Evolutionary conservation across 2,888 invertebrate genomes (phyloP), one percentile per base, ranked within the genome.

Genomic region (Lottia gigantea): DNA sequence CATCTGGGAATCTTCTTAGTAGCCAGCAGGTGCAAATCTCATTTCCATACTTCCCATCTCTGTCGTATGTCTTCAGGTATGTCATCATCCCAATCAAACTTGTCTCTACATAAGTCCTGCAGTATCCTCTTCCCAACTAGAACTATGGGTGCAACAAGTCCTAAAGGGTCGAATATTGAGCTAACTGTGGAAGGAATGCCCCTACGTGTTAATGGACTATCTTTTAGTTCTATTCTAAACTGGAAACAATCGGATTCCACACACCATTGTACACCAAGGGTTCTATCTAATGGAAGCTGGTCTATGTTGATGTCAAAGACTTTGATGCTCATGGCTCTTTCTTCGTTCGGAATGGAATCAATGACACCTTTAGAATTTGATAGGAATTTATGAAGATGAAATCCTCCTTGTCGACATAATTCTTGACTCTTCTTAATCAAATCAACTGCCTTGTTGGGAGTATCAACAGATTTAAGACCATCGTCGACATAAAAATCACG

Each of bases 401-500:
- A 62, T 40, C 46, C 62, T 7, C 31, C 23, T 62, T 67, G 40
- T 19, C 19, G 15, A 40, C 61, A 45, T 46, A 62, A 40, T 31
- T 25, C 25, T 45, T 67, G 67, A 23, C 23, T 14, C 19, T 25
- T 7, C 7, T 14, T 55, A 7, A 67, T 61, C 6, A 67, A 19
- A 46, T 67, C 14, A 15, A 61, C n/a, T 19, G 67, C 67, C 14
- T 61, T 23, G 15, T 45, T 19, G 0, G 19, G 31, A 4, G 55
- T 61, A n/a, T 26, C 31, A 40, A 67, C 45, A 46, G 67, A 67
- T 61, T 31, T 67, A 40, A 67, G 62, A 62, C 62, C 46, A 49
- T 67, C 67, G 25, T 67, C 62, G 7, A 67, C 67, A 46, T 67
- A 61, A 40, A 46, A 67, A 62, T 67, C 49, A n/a, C 46, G 45